These are phyloP conservation scores for Tamias sibiricus DNA, from an alignment of 2,113 vertebrate species.

Conservation along the genomic window DNA sequence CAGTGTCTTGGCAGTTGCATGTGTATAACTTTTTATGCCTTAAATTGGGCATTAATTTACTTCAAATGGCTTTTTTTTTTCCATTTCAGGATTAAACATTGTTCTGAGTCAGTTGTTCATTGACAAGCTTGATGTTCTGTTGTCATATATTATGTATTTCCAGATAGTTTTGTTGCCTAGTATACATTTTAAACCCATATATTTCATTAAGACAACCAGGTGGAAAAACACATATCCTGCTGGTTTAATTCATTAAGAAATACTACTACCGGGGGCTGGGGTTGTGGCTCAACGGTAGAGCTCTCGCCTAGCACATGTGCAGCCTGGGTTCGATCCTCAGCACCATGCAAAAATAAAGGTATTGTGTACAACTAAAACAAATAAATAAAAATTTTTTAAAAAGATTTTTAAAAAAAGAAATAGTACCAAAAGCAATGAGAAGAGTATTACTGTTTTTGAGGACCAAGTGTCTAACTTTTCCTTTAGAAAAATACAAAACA, in stretches of 20 bases:
- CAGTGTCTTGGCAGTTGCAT: not conserved
- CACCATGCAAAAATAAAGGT: too few relatives aligned
- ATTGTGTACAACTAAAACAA: too few relatives aligned
- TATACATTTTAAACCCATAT: not conserved
- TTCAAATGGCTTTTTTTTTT: not conserved
- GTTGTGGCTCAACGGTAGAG: too few relatives aligned
- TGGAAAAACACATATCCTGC: not conserved
- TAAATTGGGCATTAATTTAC: not conserved
- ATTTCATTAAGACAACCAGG: constrained; percentile 8
- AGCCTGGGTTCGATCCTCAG: too few relatives aligned
- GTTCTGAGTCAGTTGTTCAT: constrained; percentile 18
- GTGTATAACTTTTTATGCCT: constrained; percentile 13
- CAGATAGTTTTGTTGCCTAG: not conserved
- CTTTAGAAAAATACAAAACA: not conserved
- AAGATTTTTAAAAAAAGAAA: too few relatives aligned
- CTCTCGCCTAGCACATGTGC: too few relatives aligned
- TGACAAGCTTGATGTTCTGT: not conserved
- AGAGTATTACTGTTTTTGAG: constrained; percentile 32
- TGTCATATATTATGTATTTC: constrained; percentile 29
- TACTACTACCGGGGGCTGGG: too few relatives aligned
- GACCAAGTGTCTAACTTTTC: not conserved
- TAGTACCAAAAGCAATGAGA: constrained; percentile 22
- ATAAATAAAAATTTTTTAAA: too few relatives aligned
- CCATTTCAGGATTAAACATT: constrained; percentile 57
- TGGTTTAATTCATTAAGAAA: constrained; percentile 20